These are phyloP conservation scores for Anarrhichthys ocellatus DNA, from an alignment of 2,113 vertebrate species.

Conservation along the genomic window DNA sequence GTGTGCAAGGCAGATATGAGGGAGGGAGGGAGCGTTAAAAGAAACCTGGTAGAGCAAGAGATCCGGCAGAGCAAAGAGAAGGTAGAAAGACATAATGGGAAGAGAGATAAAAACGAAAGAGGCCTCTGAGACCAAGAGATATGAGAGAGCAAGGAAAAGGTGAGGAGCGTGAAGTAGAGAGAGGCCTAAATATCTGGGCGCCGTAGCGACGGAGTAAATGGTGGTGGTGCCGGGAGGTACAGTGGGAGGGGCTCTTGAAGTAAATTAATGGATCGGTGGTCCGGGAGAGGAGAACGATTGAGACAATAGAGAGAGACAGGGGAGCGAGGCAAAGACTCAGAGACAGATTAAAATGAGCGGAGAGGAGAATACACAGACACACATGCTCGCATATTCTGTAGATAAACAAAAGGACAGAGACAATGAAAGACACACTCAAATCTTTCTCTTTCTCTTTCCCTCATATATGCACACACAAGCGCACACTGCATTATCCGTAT, in stretches of 20 bases:
- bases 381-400: neutral
- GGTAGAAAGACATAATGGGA: conserved; percentile 56
- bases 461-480: conserved; percentile 1
- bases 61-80: conserved; percentile 41
- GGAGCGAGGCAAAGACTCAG: conserved; percentile 34
- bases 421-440: conserved; percentile 44
- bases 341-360: conserved; percentile 48
- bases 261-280: conserved; percentile 63
- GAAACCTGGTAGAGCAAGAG: conserved; percentile 38
- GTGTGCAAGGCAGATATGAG: conserved; percentile 55
- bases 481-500: conserved; percentile 48
- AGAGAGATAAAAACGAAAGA: conserved; percentile 56
- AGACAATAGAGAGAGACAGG: conserved; percentile 61
- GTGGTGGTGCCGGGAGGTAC: conserved; percentile 5
- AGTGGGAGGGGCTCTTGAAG: conserved; percentile 12
- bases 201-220: conserved; percentile 32
- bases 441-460: conserved; percentile 10
- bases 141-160: conserved; percentile 49
- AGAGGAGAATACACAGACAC: conserved; percentile 42
- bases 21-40: neutral
- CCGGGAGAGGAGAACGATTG: conserved; percentile 50
- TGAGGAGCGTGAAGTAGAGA: conserved; percentile 21
- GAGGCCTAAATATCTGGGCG: conserved; percentile 51
- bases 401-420: conserved; percentile 51
- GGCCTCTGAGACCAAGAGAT: conserved; percentile 63